phyloP scores from a whole-genome alignment of 92 coral and sea anemone genomes.

The Phenganax subtilis region DNA sequence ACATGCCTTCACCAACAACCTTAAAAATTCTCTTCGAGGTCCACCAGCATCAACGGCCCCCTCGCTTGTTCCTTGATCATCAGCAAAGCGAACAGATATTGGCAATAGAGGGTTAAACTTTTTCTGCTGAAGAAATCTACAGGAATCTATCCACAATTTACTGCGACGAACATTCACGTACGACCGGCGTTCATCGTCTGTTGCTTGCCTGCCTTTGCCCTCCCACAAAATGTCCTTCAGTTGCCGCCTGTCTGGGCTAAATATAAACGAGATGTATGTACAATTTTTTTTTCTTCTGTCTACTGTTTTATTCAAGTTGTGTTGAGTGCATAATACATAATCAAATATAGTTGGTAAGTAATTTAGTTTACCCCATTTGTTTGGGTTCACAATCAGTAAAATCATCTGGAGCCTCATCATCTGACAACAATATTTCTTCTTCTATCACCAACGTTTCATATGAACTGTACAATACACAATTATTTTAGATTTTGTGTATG shows the following conservation, averaged over 20 bases:
- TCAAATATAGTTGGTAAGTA: not conserved
- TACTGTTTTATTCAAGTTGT: too few species aligned
- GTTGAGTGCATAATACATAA: too few species aligned
- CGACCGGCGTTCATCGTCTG: not conserved
- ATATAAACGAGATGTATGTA: not conserved
- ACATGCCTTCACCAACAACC: slow-evolving; percentile 46
- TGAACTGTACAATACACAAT: not conserved
- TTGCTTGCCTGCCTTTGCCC: not conserved
- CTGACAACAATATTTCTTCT: slow-evolving; percentile 9
- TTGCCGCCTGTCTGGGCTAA: not conserved
- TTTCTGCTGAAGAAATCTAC: slow-evolving; percentile 37
- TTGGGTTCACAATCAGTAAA: not conserved
- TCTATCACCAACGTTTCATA: slow-evolving; percentile 21
- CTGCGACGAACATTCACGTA: not conserved
- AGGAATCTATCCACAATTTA: slow-evolving; percentile 41
- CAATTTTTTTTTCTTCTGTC: too few species aligned
- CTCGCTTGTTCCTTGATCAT: slow-evolving; percentile 51
- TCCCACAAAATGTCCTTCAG: slow-evolving; percentile 2
- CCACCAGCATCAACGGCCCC: slow-evolving; percentile 55
- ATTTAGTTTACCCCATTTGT: not conserved
- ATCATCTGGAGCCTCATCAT: not conserved
- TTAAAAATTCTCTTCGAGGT: slow-evolving; percentile 49
- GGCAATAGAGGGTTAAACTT: slow-evolving; percentile 30
- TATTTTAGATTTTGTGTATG: not conserved
- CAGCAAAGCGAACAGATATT: slow-evolving; percentile 45